Percentiles rank a stretch among this genome's conserved stretches.
phyloP scores from a whole-genome alignment of 2,888 invertebrate genomes.

The Nebria brevicollis region DNA sequence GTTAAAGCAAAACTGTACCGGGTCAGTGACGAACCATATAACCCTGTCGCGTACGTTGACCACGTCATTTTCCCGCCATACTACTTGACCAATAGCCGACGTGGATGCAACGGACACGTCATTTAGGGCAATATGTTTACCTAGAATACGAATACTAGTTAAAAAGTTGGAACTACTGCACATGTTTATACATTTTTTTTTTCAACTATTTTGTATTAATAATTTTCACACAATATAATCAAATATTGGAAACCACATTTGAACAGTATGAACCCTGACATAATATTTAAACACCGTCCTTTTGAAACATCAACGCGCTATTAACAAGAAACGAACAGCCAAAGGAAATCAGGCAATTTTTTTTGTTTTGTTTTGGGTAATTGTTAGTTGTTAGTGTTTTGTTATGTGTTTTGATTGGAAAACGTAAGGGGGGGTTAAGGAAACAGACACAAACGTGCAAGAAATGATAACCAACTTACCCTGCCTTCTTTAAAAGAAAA shows the following conservation, averaged over 20 bases:
- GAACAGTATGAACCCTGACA: conserved; percentile 34
- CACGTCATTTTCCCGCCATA: not conserved
- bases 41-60: not conserved
- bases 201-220: conserved; percentile 33
- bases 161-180: conserved; percentile 44
- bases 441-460: not conserved
- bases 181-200: conserved; percentile 31
- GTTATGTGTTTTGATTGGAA: not conserved
- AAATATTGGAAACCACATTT: conserved; percentile 29
- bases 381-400: not conserved
- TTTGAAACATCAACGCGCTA: conserved; percentile 1
- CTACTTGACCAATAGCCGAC: not conserved
- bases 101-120: not conserved
- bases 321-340: not conserved
- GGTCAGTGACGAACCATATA: conserved; percentile 41
- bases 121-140: not conserved
- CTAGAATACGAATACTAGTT: conserved; percentile 37
- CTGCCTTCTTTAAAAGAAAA: conserved; percentile 19
- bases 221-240: conserved; percentile 4
- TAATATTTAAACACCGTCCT: not conserved
- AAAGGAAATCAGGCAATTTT: not conserved
- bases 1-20: conserved; percentile 37
- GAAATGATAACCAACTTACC: conserved; percentile 11
- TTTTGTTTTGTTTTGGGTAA: not conserved
- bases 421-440: not conserved